A percentile compares a stretch with the other conserved stretches of the same genome.
Evolutionary conservation across 2,797 vertebrate genomes (phyloP).

Genomic region (Zalophus californianus): DNA sequence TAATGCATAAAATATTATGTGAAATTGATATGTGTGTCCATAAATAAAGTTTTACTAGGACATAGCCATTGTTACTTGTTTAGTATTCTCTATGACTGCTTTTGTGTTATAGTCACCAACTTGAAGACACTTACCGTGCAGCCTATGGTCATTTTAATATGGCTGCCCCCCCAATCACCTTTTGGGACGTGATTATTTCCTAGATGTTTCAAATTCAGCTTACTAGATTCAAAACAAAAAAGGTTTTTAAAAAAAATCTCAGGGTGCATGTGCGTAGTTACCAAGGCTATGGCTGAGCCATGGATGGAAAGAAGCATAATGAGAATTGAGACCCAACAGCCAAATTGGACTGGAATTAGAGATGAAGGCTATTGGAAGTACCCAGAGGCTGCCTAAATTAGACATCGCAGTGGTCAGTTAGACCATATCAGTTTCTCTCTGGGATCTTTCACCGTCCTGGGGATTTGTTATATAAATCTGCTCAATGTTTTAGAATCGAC

Average conservation of each 20-base stretch:
- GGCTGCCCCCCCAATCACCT: background rate
- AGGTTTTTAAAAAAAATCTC: background rate
- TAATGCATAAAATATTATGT: background rate
- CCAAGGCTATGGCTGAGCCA: background rate
- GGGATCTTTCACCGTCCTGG: background rate
- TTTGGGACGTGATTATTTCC: slow-evolving; percentile 14
- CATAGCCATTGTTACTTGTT: background rate
- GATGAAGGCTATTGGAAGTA: background rate
- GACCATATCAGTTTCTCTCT: slow-evolving; percentile 56
- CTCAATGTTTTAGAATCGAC: slow-evolving; percentile 60
- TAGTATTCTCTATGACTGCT: background rate
- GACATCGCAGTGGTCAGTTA: background rate
- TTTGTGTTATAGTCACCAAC: background rate
- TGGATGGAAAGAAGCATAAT: background rate
- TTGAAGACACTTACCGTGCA: background rate
- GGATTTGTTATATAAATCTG: slow-evolving; percentile 56
- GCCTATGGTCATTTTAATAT: background rate
- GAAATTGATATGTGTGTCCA: slow-evolving; percentile 23
- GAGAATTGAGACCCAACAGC: background rate
- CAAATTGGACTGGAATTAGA: background rate
- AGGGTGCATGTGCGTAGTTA: background rate
- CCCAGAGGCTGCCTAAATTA: background rate
- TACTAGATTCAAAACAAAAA: background rate
- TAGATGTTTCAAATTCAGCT: slow-evolving; percentile 10
- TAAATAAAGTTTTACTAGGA: slow-evolving; percentile 55